phyloP scores from a whole-genome alignment of 2,113 vertebrate species.

The Scatophagus argus region DNA sequence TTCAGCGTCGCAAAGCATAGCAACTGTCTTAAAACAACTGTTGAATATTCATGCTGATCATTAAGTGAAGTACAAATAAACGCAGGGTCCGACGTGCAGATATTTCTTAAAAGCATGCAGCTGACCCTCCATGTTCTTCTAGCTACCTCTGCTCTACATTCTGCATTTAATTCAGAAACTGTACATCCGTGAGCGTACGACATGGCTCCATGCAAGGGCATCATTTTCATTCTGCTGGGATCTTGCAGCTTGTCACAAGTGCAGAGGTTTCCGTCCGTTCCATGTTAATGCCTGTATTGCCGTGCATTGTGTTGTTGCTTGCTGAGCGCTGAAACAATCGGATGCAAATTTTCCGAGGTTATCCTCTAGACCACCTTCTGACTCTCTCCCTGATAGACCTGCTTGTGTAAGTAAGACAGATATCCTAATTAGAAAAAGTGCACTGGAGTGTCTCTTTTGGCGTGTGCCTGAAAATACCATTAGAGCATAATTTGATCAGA shows the following conservation, averaged over 20 bases:
- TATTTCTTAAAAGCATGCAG: constrained; percentile 9
- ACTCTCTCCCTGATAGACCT: constrained; percentile 6
- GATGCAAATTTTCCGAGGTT: constrained; percentile 16
- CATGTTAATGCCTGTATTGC: neutral
- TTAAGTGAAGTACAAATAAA: constrained; percentile 29
- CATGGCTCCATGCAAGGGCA: constrained; percentile 9
- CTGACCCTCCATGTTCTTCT: constrained; percentile 1
- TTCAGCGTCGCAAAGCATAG: neutral
- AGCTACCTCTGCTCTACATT: neutral
- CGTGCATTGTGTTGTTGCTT: neutral
- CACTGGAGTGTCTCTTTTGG: constrained; percentile 33
- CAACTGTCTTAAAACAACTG: constrained; percentile 21
- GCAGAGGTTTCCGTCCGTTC: neutral
- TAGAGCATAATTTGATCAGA: constrained; percentile 37
- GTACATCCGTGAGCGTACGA: neutral
- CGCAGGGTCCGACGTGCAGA: neutral
- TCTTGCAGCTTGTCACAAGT: neutral
- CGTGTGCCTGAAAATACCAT: constrained; percentile 9
- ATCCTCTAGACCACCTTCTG: constrained; percentile 38
- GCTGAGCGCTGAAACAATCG: neutral
- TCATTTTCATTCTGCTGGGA: constrained; percentile 38
- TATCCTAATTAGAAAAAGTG: constrained; percentile 50
- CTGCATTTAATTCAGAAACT: constrained; percentile 32
- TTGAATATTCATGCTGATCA: constrained; percentile 51
- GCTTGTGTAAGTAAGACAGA: constrained; percentile 36